These are phyloP conservation scores for Mesitornis unicolor DNA, from an alignment of 2,113 vertebrate genomes.

Conservation along the genomic window DNA sequence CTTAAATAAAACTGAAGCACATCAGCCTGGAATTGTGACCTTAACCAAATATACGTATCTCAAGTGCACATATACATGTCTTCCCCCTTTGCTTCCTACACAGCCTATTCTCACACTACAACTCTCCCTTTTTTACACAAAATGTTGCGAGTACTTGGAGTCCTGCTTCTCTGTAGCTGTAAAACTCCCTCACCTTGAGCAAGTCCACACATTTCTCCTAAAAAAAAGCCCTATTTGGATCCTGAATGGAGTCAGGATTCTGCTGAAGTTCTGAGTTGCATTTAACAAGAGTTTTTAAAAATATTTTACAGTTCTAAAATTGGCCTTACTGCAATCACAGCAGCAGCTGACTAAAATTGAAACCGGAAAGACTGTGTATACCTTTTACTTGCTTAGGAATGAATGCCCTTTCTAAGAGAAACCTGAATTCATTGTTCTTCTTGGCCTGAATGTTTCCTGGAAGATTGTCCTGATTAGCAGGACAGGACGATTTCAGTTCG, in stretches of 20 bases:
- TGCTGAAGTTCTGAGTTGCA: not conserved
- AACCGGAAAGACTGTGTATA: not conserved
- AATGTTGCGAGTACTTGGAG: fast-evolving
- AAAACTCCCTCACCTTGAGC: not conserved
- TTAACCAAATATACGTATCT: fast-evolving
- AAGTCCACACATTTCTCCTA: fast-evolving
- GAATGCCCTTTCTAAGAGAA: not conserved
- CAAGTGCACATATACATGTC: not conserved
- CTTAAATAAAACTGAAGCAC: not conserved
- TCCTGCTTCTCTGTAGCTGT: not conserved
- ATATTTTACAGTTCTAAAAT: not conserved
- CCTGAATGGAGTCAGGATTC: not conserved
- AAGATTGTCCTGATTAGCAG: not conserved
- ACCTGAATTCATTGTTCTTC: not conserved
- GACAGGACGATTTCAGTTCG: not conserved
- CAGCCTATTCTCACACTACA: not conserved
- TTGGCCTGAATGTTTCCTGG: not conserved
- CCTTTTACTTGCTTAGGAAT: not conserved
- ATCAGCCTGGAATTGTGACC: not conserved
- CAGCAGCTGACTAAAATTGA: not conserved
- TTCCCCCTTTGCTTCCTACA: not conserved
- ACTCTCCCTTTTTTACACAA: not conserved
- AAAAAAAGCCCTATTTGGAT: not conserved
- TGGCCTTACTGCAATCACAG: not conserved
- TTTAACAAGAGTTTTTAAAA: not conserved